Evolutionary conservation across 1,140 invertebrate species (phyloP).

Genomic region (Drosophila punjabiensis): DNA sequence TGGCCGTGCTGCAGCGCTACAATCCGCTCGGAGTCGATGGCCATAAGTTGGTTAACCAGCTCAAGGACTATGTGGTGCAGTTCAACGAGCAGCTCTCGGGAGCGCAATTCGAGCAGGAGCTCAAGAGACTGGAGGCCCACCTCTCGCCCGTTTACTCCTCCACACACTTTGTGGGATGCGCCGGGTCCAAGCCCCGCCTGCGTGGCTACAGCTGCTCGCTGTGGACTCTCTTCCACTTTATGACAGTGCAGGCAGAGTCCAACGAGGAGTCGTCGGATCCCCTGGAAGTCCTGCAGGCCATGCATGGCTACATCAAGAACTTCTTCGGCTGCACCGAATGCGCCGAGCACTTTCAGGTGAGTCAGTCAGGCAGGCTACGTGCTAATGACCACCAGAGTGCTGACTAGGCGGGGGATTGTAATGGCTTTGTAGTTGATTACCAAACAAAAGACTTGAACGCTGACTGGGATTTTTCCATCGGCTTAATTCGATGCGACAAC

Average conservation of each 20-base stretch:
- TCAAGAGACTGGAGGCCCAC: conserved; percentile 56
- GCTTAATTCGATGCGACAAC: conserved; percentile 16
- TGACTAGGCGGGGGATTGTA: conserved; percentile 35
- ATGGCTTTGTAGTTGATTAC: conserved; percentile 23
- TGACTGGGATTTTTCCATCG: conserved; percentile 36
- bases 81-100: conserved; percentile 66
- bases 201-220: conserved; percentile 98
- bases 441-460: conserved; percentile 33
- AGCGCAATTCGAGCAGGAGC: conserved; percentile 66
- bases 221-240: conserved; percentile 97
- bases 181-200: conserved; percentile 86
- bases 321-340: conserved; percentile 98
- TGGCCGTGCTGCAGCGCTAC: conserved; percentile 88
- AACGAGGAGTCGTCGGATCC: conserved; percentile 86
- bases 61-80: conserved; percentile 68
- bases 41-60: conserved; percentile 87
- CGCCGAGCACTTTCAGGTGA: conserved; percentile 92
- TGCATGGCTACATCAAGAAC: conserved; percentile 95
- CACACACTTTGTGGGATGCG: conserved; percentile 89
- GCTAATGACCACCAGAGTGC: conserved; percentile 39
- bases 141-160: conserved; percentile 63
- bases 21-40: conserved; percentile 87
- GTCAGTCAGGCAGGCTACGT: conserved; percentile 83
- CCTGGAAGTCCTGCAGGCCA: conserved; percentile 90
- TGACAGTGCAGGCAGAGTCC: conserved; percentile 92